Percentiles rank a stretch among this genome's conserved stretches.
phyloP scores from a whole-genome alignment of 2,113 vertebrate species.

The Microtus montanus region DNA sequence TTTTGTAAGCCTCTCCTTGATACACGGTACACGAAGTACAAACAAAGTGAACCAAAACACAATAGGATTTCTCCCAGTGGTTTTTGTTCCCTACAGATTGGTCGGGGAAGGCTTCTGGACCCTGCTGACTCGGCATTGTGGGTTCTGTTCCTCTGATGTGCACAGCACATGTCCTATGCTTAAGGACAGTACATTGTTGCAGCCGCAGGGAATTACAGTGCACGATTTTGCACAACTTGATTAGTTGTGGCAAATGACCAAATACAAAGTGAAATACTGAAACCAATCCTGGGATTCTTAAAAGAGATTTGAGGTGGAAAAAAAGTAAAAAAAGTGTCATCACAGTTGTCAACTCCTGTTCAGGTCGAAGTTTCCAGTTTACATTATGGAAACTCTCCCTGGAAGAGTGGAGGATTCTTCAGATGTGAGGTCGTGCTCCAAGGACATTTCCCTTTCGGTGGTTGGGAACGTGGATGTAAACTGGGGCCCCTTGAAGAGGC shows the following conservation, averaged over 20 bases:
- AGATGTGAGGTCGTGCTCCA: conserved; percentile 78
- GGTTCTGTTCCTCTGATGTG: background rate
- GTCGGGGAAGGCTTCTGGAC: conserved; percentile 24
- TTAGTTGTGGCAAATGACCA: background rate
- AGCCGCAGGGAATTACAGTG: background rate
- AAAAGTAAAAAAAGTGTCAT: conserved; percentile 47
- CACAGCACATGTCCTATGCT: background rate
- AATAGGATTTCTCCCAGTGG: conserved; percentile 45
- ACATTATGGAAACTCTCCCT: conserved; percentile 71
- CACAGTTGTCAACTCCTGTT: conserved; percentile 61
- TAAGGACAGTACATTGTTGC: background rate
- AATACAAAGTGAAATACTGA: conserved; percentile 34
- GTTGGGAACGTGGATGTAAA: conserved; percentile 74
- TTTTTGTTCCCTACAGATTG: conserved; percentile 37
- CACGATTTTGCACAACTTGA: background rate
- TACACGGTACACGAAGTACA: conserved; percentile 11
- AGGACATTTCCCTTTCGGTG: conserved; percentile 79
- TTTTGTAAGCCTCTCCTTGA: conserved; percentile 44
- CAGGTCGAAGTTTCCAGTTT: conserved; percentile 77
- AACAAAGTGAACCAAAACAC: conserved; percentile 67
- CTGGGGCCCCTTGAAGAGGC: conserved; percentile 56
- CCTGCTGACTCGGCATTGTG: conserved; percentile 3
- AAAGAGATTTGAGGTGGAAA: background rate
- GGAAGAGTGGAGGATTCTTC: conserved; percentile 74
- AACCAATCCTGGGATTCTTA: conserved; percentile 35